phyloP scores from a whole-genome alignment of 1,140 invertebrate genomes.

The Euwallacea similis region DNA sequence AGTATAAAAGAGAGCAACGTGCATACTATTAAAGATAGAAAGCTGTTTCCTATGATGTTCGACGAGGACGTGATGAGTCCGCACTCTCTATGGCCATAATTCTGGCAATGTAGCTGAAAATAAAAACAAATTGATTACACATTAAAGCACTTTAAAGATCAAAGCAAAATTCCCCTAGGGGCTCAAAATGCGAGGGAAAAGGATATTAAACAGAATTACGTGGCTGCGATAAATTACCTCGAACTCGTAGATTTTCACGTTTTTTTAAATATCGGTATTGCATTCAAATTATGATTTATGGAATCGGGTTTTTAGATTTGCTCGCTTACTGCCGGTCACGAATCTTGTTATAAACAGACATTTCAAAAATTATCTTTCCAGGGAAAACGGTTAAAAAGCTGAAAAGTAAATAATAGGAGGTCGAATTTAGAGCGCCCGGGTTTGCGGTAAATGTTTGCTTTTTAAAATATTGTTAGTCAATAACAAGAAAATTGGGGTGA shows the following conservation, averaged over 20 bases:
- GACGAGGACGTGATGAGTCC: conserved; percentile 34
- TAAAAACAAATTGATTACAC: not conserved
- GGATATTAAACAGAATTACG: not conserved
- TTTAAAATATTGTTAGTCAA: no score
- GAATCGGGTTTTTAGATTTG: not conserved
- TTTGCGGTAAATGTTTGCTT: no score
- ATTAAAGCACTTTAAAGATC: not conserved
- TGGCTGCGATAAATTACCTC: not conserved
- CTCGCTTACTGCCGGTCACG: no score
- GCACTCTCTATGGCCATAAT: conserved; percentile 41
- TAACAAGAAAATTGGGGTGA: no score
- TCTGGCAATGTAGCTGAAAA: conserved; percentile 42
- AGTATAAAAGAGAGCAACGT: conserved; percentile 23
- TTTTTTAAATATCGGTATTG: conserved; percentile 1
- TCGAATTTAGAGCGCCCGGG: no score
- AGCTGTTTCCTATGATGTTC: conserved; percentile 8
- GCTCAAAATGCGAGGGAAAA: not conserved
- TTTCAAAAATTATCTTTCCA: not conserved
- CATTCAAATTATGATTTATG: conserved; percentile 3
- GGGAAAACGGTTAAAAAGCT: no score
- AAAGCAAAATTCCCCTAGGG: not conserved
- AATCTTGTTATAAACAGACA: conserved; percentile 10
- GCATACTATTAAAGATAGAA: conserved; percentile 16
- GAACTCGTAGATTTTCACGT: not conserved
- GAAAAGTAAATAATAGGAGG: no score